Evolutionary conservation across 2,888 invertebrate genomes (phyloP), one percentile per base, ranked within the genome.

Genomic region (Panzeria rudis): DNA sequence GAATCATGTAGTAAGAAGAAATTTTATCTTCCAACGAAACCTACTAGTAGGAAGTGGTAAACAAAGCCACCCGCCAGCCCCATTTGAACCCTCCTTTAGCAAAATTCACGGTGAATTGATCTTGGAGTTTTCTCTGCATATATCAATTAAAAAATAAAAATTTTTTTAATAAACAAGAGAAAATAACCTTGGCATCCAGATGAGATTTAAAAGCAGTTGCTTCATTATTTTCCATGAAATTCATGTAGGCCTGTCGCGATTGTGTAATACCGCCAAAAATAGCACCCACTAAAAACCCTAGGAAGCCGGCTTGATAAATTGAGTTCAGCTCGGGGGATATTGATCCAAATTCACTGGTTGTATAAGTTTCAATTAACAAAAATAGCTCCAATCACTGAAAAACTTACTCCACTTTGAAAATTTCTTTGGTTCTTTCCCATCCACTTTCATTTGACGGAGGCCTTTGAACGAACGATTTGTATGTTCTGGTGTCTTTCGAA

Each of bases 211-310:
- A 97, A 68, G 94, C 93, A 4, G 96, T 95, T 9, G 96, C 96
- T 93, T 96, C 94, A 92, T 97, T 96, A 86, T 94, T 95, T 90
- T 95, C 95, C 91, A 96, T 94, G 88, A 96, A 96, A 88, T 94
- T 93, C 54, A 94, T 86, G 88, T 95, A 96, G 1, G 95, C 94
- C 4, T 90, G 89, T 87, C 94, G 93, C 13, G 95, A 95, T 87
- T 93, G 92, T 3, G 94, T 90, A 88, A 95, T 93, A 32, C 96
- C 96, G 71, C 96, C 96, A 89, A 95, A 94, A 56, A 94, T 87
- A 0, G 93, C 95, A 17, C 97, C 97, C 25, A 94, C 79, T 61
- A 96, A 93, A 3, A 94, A 91, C 17, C 96, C 96, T 82, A 94
- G 88, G 59, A 94, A 90, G 6, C 94, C 92, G 3, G 95, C 93